Evolutionary conservation across 1,140 invertebrate genomes (phyloP), one percentile per base, ranked within the genome.

Genomic region (Thaumatotibia leucotreta): DNA sequence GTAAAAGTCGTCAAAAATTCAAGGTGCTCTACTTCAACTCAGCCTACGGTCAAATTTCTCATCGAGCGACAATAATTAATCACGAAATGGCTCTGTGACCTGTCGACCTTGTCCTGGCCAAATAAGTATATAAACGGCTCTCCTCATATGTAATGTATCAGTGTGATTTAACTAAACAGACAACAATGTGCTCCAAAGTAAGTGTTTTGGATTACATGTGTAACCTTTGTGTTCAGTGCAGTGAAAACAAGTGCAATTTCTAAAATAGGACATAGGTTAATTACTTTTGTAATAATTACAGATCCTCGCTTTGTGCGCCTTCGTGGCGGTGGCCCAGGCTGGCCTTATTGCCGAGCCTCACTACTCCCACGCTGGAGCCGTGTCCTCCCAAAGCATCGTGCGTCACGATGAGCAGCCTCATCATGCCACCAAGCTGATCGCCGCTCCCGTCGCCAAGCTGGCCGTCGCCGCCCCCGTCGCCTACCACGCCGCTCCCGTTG

Each of bases 341-440:
- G 84, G 82, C 50, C 75, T 85, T 17, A 39, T 83, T 61, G 74
- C 83, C 31, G 72, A 70, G 52, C 66, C 81, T 14, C 79, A 83
- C 64, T 83, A 86, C 75, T 80, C 80, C 14, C 63, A 72, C 5
- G 77, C 77, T 24, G 68, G 67, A 6, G 75, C 78, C 20, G 69
- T 80, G 29, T 77, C 79, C 50, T 74, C 79, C n/a, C 73, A 79
- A 67, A 74, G 73, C 70, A 74, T 80, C 24, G 63, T 64, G 23
- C 63, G 63, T 29, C 63, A 64, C 45, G 63, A 64, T 27, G 33
- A 64, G 45, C 63, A 64, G 33, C 39, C 29, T 22, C 35, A 50
- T 4, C 39, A 64, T 23, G 31, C 31, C 10, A 8, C 61, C 20
- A 62, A 62, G 32, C 24, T 62, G 22, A 29, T 65, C 20, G 63